These are phyloP conservation scores for Alaudala cheleensis DNA, from an alignment of 2,113 vertebrate species.

Conservation along the genomic window DNA sequence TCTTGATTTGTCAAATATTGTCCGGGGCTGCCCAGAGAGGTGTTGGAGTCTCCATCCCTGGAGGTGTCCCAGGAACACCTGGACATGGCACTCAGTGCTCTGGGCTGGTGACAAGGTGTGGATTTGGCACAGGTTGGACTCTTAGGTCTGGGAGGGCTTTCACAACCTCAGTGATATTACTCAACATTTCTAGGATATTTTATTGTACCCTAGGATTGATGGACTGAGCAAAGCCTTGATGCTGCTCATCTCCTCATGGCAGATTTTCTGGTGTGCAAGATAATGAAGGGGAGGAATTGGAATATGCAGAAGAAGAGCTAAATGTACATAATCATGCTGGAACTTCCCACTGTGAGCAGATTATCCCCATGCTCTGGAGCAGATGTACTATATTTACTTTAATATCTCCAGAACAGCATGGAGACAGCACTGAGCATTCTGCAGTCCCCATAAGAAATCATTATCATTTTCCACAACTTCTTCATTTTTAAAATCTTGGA, in stretches of 20 bases:
- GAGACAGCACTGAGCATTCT: background rate
- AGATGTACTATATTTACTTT: constrained; percentile 73
- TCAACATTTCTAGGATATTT: background rate
- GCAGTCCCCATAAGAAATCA: constrained; percentile 39
- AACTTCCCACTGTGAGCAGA: constrained; percentile 62
- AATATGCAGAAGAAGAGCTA: constrained; percentile 34
- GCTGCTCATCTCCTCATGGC: background rate
- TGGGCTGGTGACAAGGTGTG: background rate
- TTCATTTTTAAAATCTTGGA: constrained; percentile 13
- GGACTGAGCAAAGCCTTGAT: background rate
- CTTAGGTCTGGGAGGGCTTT: fast-evolving
- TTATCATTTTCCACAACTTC: constrained; percentile 29
- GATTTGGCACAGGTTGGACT: background rate
- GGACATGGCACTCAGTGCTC: background rate
- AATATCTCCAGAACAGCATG: constrained; percentile 69
- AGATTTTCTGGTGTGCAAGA: constrained; percentile 1
- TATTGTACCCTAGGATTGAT: background rate
- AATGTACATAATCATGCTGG: constrained; percentile 46
- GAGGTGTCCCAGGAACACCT: background rate
- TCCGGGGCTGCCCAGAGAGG: background rate
- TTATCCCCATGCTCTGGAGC: constrained; percentile 48
- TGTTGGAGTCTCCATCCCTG: background rate
- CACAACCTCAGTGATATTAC: too few species aligned
- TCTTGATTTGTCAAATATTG: background rate
- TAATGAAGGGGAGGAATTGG: constrained; percentile 46